Percentiles rank a stretch among this genome's conserved stretches.
phyloP scores from a whole-genome alignment of 2,888 invertebrate species.

The Spilosoma lubricipeda region DNA sequence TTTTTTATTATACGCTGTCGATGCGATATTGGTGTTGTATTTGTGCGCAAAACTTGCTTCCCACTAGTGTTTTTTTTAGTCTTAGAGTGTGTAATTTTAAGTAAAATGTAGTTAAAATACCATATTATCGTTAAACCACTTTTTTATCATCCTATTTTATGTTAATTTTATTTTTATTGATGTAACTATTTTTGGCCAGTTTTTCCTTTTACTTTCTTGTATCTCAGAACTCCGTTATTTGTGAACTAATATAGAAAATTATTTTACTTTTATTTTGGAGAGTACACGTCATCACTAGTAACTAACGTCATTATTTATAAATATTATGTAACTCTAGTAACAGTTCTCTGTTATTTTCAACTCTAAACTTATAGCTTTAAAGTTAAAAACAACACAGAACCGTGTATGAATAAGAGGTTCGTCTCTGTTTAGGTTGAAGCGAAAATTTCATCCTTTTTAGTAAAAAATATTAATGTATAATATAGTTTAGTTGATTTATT shows the following conservation, averaged over 20 bases:
- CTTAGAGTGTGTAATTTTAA: conserved; percentile 47
- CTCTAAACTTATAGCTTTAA: too few relatives aligned
- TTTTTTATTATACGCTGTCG: conserved; percentile 80
- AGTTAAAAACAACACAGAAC: too few relatives aligned
- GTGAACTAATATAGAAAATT: not conserved
- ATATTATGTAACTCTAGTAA: too few relatives aligned
- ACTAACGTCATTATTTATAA: too few relatives aligned
- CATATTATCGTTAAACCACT: conserved; percentile 32
- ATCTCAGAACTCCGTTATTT: too few relatives aligned
- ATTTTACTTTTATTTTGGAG: not conserved
- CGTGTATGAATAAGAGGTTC: too few relatives aligned
- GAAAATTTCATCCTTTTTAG: too few relatives aligned
- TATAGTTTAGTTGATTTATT: not conserved
- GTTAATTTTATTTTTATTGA: conserved; percentile 15
- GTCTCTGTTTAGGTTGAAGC: too few relatives aligned
- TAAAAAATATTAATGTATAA: not conserved
- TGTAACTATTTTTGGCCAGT: not conserved
- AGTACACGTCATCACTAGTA: not conserved
- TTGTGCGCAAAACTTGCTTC: conserved; percentile 78
- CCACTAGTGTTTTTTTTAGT: conserved; percentile 65
- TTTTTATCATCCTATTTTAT: conserved; percentile 7
- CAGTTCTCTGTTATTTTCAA: too few relatives aligned
- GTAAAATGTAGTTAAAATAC: conserved; percentile 40
- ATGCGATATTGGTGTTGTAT: conserved; percentile 78
- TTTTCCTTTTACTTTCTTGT: not conserved